phyloP scores from a whole-genome alignment of 1,140 invertebrate species.

The Stenopsyche tienmushanensis region DNA sequence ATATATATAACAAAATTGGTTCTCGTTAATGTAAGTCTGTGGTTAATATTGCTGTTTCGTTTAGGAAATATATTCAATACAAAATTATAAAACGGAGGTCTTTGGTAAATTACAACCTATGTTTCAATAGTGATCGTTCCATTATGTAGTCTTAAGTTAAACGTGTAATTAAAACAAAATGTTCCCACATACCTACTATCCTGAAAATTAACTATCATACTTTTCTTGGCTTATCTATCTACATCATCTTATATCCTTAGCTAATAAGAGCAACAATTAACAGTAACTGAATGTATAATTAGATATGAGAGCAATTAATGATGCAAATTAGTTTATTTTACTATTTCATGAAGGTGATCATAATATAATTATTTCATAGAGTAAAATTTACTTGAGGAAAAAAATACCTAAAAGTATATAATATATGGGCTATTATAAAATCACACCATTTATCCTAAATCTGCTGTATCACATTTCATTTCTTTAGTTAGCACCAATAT shows the following conservation, averaged over 20 bases:
- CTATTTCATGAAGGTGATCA: conserved; percentile 4
- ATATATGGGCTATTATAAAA: conserved; percentile 41
- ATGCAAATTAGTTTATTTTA: conserved; percentile 8
- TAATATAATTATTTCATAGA: conserved; percentile 13
- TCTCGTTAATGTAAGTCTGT: background rate
- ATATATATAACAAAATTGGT: background rate
- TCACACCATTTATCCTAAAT: conserved; percentile 38
- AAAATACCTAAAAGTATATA: conserved; percentile 28
- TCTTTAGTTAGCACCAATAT: conserved; percentile 42
- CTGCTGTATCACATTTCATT: conserved; percentile 43
- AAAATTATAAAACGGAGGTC: background rate
- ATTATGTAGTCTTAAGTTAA: too few species aligned
- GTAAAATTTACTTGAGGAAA: conserved; percentile 23
- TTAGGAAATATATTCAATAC: background rate
- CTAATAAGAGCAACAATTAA: conserved; percentile 25
- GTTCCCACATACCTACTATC: conserved; percentile 2
- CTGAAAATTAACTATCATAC: conserved; percentile 7
- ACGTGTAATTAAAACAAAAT: too few species aligned
- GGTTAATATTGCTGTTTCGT: too few species aligned
- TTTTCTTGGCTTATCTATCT: conserved; percentile 20
- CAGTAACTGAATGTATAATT: conserved; percentile 20
- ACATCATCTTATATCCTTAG: conserved; percentile 21
- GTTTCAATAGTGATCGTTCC: too few species aligned
- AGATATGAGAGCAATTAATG: conserved; percentile 11
- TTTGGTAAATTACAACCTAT: too few species aligned